A percentile compares a stretch with the other conserved stretches of the same genome.
Conservation (phyloP, 2,113 vertebrate genomes). For the Rhea americana region DNA sequence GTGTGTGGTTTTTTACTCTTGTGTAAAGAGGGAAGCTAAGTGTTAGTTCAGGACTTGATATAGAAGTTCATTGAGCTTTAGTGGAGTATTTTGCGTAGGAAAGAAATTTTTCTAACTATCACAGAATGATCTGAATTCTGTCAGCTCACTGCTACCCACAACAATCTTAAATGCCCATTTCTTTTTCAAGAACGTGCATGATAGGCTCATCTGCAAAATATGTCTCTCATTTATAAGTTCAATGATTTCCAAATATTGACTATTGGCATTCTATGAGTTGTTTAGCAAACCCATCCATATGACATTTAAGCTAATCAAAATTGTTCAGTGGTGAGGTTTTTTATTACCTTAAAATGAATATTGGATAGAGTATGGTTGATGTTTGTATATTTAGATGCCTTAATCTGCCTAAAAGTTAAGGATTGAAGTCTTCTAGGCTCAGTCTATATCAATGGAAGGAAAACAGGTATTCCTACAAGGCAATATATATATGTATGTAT, state of each 20-base stretch:
- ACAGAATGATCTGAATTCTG: not conserved
- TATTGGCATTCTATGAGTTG: not conserved
- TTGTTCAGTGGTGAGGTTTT: not conserved
- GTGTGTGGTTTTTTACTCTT: not conserved
- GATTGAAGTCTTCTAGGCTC: not conserved
- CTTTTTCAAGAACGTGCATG: not conserved
- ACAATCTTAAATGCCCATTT: not conserved
- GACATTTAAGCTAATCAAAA: not conserved
- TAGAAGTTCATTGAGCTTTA: not conserved
- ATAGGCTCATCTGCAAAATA: not conserved
- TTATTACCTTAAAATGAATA: not conserved
- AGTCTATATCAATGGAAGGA: not conserved
- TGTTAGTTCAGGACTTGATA: not conserved
- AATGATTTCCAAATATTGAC: not conserved
- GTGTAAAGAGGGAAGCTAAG: not conserved
- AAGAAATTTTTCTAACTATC: not conserved
- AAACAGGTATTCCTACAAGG: not conserved
- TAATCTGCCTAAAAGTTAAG: not conserved
- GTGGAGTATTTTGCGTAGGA: not conserved
- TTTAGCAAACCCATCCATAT: not conserved
- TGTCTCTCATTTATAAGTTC: too few relatives aligned
- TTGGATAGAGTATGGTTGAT: not conserved
- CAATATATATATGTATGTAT: too few relatives aligned
- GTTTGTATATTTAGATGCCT: not conserved
- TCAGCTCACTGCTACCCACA: not conserved